Base-by-base conservation (phyloP, 2,888 invertebrate species). In the Dorcus parallelipipedus region DNA sequence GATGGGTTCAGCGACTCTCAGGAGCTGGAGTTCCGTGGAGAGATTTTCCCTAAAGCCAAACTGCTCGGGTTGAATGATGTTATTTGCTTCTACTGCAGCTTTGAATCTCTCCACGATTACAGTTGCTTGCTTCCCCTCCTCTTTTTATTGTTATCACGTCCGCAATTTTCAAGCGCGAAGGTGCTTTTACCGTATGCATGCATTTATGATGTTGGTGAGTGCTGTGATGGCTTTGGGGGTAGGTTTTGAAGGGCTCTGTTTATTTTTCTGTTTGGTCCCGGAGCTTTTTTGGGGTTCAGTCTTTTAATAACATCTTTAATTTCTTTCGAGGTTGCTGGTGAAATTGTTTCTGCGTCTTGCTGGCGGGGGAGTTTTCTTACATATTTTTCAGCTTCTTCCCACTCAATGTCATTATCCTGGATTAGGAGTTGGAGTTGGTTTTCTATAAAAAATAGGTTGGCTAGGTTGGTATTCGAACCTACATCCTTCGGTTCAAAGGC, bases 11-110 rank as follows among this genome's bases (percentile, higher is more conserved):
- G 63, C 59, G 5, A 76, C 62, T 54, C 70, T 58, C 0, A 65
- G 50, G 3, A 70, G 55, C 54, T 73, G 73, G 33, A 67, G 66
- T 7, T 60, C 63, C 2, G 73, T 73, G 3, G 68, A 69, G 54
- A 71, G 72, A 3, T 58, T 56, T 9, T 52, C 42, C 39, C 71
- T 52, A 58, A 74, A 73, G 3, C 71, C 71, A 52, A 71, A 71
- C 63, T 74, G 72, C n/a, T 70, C 58, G 3, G 53, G 10, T 6
- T 70, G 64, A n/a, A 72, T 45, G 17, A 61, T n/a, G 10, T 54
- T 52, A 14, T 53, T 41, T 5, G 33, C 47, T 40, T 60, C 51
- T 17, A 41, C 38, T 23, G 58, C 43, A 4, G 39, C 39, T 8
- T 20, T 33, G 3, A 65, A 40, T 10, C 56, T 50, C n/a, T 50